Percentiles rank a stretch among this genome's conserved stretches.
These are phyloP conservation scores for Tetragonisca angustula DNA, from an alignment of 2,888 invertebrate genomes.

Conservation along the genomic window DNA sequence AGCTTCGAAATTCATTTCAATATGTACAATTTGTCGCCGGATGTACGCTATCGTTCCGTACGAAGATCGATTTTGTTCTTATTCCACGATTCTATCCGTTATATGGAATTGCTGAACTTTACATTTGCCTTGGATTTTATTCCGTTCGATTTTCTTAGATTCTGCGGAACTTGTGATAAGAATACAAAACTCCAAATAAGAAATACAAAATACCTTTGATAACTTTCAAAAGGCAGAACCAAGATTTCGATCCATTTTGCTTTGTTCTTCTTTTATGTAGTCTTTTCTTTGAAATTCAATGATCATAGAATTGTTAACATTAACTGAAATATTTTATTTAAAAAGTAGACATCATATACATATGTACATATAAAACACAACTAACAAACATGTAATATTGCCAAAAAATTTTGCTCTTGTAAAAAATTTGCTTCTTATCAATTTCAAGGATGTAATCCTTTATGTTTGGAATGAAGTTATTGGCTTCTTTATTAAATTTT, in stretches of 20 bases:
- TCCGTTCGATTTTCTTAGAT: slow-evolving; percentile 53
- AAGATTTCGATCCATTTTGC: not conserved
- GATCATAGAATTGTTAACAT: not conserved
- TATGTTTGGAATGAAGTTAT: no score
- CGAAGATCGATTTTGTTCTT: slow-evolving; percentile 61
- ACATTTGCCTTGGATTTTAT: slow-evolving; percentile 58
- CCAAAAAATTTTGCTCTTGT: no score
- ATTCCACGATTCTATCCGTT: slow-evolving; percentile 60
- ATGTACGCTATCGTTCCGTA: slow-evolving; percentile 46
- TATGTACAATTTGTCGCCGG: slow-evolving; percentile 62
- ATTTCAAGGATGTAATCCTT: no score
- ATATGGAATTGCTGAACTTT: slow-evolving; percentile 61
- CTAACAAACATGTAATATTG: not conserved
- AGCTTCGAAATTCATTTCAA: slow-evolving; percentile 60
- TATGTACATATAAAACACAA: no score
- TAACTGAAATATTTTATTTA: no score
- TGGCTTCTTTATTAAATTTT: no score
- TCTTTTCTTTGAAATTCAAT: not conserved
- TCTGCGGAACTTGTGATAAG: slow-evolving; percentile 37
- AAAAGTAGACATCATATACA: no score
- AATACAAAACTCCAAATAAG: slow-evolving; percentile 39
- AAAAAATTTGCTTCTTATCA: no score
- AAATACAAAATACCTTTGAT: slow-evolving; percentile 37
- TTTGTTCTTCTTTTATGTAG: not conserved
- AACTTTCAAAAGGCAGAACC: slow-evolving; percentile 18